A percentile compares a stretch with the other conserved stretches of the same genome.
These are phyloP conservation scores for Anodontia alba DNA, from an alignment of 2,888 invertebrate genomes.

Conservation along the genomic window DNA sequence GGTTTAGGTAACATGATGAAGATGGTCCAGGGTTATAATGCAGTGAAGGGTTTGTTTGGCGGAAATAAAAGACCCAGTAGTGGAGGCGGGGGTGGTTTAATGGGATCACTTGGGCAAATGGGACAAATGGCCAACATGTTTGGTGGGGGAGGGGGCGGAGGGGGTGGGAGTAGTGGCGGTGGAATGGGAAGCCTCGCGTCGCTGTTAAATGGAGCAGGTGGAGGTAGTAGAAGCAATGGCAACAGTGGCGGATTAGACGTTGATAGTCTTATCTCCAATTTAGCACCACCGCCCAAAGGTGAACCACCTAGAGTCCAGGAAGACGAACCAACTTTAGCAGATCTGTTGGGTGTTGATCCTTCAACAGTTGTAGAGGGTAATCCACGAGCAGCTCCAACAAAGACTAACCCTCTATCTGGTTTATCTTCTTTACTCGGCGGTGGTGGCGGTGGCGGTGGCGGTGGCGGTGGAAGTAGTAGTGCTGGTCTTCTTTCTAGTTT, in stretches of 20 bases:
- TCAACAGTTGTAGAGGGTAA: constrained; percentile 34
- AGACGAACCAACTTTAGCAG: constrained; percentile 52
- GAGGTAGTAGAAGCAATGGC: background rate
- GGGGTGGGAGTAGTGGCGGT: constrained; percentile 20
- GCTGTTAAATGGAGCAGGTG: constrained; percentile 13
- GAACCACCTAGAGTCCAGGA: constrained; percentile 19
- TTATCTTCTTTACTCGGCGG: constrained; percentile 31
- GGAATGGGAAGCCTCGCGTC: constrained; percentile 25
- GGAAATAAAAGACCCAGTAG: constrained; percentile 26
- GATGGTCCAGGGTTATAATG: constrained; percentile 14
- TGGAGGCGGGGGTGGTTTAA: constrained; percentile 36
- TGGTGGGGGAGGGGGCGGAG: constrained; percentile 31
- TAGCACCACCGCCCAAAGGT: constrained; percentile 43
- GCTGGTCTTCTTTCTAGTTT: background rate
- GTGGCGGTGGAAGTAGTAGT: constrained; percentile 23
- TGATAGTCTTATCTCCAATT: background rate
- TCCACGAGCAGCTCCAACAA: constrained; percentile 40
- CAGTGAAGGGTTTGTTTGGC: constrained; percentile 14
- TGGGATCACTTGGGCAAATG: constrained; percentile 27
- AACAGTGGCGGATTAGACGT: background rate
- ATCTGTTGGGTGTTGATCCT: constrained; percentile 60
- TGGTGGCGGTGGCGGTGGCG: constrained; percentile 33
- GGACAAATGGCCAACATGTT: constrained; percentile 22
- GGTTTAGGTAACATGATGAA: constrained; percentile 33
- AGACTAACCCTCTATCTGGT: constrained; percentile 35